Base-by-base conservation (phyloP, 1,140 invertebrate species). In the Potamilus streckersoni region DNA sequence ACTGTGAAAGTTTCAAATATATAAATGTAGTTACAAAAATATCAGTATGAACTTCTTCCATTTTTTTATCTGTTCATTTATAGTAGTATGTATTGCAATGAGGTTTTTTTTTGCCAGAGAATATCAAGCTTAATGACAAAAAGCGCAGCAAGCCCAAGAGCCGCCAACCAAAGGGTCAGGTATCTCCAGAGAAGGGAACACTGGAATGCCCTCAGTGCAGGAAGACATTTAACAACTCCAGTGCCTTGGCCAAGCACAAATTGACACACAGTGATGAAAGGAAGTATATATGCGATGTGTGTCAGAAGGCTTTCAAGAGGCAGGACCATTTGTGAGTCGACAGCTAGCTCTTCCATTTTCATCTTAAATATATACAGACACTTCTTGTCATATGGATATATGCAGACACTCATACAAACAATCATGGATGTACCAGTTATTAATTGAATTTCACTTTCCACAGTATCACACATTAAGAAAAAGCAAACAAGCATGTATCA, bases 261-360 rank as follows among this genome's bases (percentile, higher is more conserved):
- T 92, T 98, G 89, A 98, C 97, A 80, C 97, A 99, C 92, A 98
- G 96, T 91, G 97, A 99, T 91, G 97, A 99, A 89, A 91, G 97
- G 83, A 97, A 98, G 91, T 98, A 98, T 90, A 94, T 97, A 76
- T 99, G 97, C 90, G 94, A 93, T 82, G 94, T 97, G 89, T 99
- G 97, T 91, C 94, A 95, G 71, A 99, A 99, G 91, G 97, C 97
- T 81, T 99, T 99, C 92, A 99, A 99, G 92, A 93, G 97, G 89
- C 97, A 98, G 92, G 97, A 99, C 92, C 97, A 99, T 92, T 93
- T 99, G 95, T 97, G 92, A 96, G 96, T 96, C 27, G 14, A 0
- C 27, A 13, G n/a, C 68, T 19, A 57, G 14, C n/a, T n/a, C 56
- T 56, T 19, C 38, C 19, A 19, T 60, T n/a, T 19, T 71, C 27